Evolutionary conservation across 2,797 vertebrate genomes (phyloP).

Genomic region (Pangasius krempfi): DNA sequence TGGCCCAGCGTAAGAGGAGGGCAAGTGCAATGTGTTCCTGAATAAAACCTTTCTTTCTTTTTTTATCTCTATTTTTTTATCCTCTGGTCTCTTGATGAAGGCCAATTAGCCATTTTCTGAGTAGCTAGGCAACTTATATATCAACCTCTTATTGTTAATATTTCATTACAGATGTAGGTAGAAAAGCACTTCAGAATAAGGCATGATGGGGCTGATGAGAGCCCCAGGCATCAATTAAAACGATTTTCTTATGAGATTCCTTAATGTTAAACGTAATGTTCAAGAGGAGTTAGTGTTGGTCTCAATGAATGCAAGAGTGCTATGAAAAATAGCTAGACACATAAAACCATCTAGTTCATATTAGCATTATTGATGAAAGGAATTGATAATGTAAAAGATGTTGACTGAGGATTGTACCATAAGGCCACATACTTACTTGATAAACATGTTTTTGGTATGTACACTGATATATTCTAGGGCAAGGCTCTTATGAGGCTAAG

Average conservation of each 20-base stretch:
- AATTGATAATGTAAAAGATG: background rate
- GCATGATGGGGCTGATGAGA: slow-evolving; percentile 26
- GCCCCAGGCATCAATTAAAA: slow-evolving; percentile 3
- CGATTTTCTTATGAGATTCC: background rate
- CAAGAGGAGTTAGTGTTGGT: background rate
- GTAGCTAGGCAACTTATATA: slow-evolving; percentile 37
- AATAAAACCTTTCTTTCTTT: background rate
- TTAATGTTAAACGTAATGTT: background rate
- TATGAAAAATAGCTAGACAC: background rate
- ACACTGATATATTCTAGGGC: background rate
- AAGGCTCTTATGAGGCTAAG: background rate
- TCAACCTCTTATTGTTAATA: slow-evolving; percentile 48
- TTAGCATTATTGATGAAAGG: background rate
- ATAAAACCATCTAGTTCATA: background rate
- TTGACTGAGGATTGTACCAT: background rate
- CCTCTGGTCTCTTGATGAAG: background rate
- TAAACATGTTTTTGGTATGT: background rate
- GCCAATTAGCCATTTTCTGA: slow-evolving; percentile 40
- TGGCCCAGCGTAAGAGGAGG: background rate
- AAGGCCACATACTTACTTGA: background rate
- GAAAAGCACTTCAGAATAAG: slow-evolving; percentile 43
- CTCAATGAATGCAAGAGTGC: background rate
- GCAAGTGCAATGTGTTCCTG: background rate
- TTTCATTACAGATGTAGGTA: slow-evolving; percentile 46
- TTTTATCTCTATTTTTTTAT: background rate